Conservation (phyloP, 1,140 invertebrate species). For the Leptinotarsa undecemlineata region DNA sequence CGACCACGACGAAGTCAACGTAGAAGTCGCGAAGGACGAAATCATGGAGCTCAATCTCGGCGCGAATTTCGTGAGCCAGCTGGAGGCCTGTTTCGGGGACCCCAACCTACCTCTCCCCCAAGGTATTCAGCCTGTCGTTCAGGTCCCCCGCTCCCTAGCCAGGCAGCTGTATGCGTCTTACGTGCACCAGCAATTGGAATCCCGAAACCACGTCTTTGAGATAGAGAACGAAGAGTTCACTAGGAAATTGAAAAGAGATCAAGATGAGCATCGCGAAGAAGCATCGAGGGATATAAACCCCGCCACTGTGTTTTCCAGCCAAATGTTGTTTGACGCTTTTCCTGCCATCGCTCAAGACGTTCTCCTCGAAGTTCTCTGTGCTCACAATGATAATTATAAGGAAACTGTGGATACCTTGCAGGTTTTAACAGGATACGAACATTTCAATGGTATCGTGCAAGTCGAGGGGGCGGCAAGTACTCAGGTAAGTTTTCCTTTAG, state of each 20-base stretch:
- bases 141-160: constrained; percentile 65
- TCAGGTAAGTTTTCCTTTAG: constrained; percentile 18
- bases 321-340: constrained; percentile 72
- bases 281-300: constrained; percentile 62
- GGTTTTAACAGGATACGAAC: constrained; percentile 32
- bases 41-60: constrained; percentile 66
- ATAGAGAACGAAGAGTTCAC: constrained; percentile 69
- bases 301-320: constrained; percentile 62
- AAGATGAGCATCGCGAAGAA: constrained; percentile 58
- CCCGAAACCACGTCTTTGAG: constrained; percentile 60
- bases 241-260: constrained; percentile 58
- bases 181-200: constrained; percentile 67
- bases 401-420: constrained; percentile 60
- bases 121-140: constrained; percentile 63
- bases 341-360: constrained; percentile 66
- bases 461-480: constrained; percentile 42
- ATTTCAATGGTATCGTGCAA: constrained; percentile 24
- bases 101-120: constrained; percentile 56
- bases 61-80: constrained; percentile 59
- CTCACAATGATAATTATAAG: constrained; percentile 65
- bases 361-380: constrained; percentile 69
- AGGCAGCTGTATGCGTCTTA: constrained; percentile 70
- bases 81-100: constrained; percentile 62
- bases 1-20: constrained; percentile 50
- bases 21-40: constrained; percentile 48